Base-by-base conservation (phyloP, 2,113 vertebrate genomes). In the Chamaetylas fuelleborni region DNA sequence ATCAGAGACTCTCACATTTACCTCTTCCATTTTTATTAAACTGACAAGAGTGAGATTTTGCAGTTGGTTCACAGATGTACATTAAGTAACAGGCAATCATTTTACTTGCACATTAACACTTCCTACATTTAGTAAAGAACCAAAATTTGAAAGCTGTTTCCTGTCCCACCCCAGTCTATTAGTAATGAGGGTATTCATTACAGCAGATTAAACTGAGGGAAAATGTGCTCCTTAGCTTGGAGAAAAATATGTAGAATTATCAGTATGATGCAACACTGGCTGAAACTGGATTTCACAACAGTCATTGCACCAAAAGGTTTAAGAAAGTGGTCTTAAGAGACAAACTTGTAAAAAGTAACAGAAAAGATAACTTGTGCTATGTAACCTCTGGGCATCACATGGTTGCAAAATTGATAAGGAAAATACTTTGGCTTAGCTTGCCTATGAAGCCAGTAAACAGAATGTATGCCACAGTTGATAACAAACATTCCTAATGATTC, bases 21-120 rank as follows among this genome's bases (percentile, higher is more conserved):
- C 43, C 87, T 93, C 70, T 76, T n/a, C 33, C 84, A 57, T 67
- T 91, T 92, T 69, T 19, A 71, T 81, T 64, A 57, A 42, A 5
- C 28, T 36, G 43, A 81, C 87, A 76, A 82, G 47, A 66, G 12
- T 8, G 6, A 87, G 57, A 56, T 72, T 72, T 40, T 71, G 62
- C 87, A 91, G 61, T 76, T 90, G 34, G 69, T 36, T 81, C 15
- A 2, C 81, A 94, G 61, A 89, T 91, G 78, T 29, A 67, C 19
- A 19, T 69, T 76, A 87, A 91, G 22, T 56, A 87, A 79, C 65
- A 89, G 29, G 64, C 84, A 86, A 86, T 42, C 43, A 8, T 61
- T 90, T 90, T 3, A 67, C 78, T 96, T 62, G 34, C 36, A 62
- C 54, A 76, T 95, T 74, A 81, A 82, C 74, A 90, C 93, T 82